Evolutionary conservation across 2,797 vertebrate genomes (phyloP), one percentile per base, ranked within the genome.

Genomic region (Phoeniculus purpureus): DNA sequence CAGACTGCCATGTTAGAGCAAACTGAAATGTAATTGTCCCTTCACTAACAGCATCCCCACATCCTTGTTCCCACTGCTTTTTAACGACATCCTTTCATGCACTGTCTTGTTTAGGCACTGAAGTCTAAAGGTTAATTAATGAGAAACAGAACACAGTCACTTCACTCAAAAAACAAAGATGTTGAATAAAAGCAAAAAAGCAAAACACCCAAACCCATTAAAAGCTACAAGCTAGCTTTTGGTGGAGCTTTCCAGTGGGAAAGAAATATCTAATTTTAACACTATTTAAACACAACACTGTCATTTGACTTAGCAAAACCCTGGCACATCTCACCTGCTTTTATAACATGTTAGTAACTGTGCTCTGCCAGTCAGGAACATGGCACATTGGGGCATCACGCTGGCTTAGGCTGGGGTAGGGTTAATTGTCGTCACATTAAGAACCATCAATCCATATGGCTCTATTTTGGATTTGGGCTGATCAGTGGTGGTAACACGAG

Each of bases 51-150:
- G 25, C 51, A 32, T 73, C 80, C 18, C 60, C 31, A 19, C 31
- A 19, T 31, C 70, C 65, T 83, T 40, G n/a, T 50, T 87, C 73
- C 52, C 37, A 15, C 60, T 66, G 68, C 71, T 84, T 91, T 89
- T 92, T 84, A 76, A 48, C 87, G 77, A 54, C 58, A 55, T 62
- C 45, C 34, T 71, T 88, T 86, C 74, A 77, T 40, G 32, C 70
- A 58, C 72, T 31, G 40, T 37, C 90, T 89, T 75, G 64, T 85
- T 76, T 81, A 94, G 95, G 73, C 62, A 85, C 65, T 7, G 62
- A 75, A 93, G 81, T 80, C 75, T 32, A 32, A 51, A 90, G 80
- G 87, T 80, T 95, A 94, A 96, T 96, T 94, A 95, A 94, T 0
- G 9, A 92, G 67, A 91, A 85, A 54, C 20, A 64, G 71, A 85